Base-by-base conservation (phyloP, 2,888 invertebrate species). In the Hirtodrosophila histrioides region DNA sequence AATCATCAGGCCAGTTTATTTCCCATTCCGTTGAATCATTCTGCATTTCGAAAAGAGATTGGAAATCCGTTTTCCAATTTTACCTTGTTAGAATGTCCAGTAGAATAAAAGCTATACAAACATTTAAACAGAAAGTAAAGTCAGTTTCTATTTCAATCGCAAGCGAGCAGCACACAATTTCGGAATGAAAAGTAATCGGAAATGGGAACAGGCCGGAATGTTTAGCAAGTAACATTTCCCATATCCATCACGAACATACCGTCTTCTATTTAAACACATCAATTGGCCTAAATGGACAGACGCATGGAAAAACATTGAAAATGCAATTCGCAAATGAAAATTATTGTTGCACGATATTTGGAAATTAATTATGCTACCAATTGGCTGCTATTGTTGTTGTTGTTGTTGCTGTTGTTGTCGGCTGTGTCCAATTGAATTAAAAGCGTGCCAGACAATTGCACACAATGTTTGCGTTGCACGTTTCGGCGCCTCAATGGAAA, bases 401-500 rank as follows among this genome's bases (percentile, higher is more conserved):
- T 40, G 39, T 49, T 66, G 31, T 39, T 58, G 36, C 41, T 75
- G 62, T 17, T 29, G 40, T 29, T 54, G 35, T 4, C 44, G 40
- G 12, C 39, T 63, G 55, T 46, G 58, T 58, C 64, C 75, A 88
- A 84, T 84, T 88, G 83, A 84, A 88, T 88, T 86, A 75, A 88
- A 83, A 75, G 84, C 81, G 64, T 66, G 64, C 57, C 75, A 53
- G 64, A 51, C 68, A 80, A 75, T 69, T 69, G 86, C 56, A 58
- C 64, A 60, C 60, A 58, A 48, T 75, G 72, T 76, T 77, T 62
- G 60, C 57, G 50, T 35, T 57, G 17, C 36, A 35, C 73, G 46
- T 56, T 70, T 53, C 44, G 55, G 81, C 69, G 88, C 88, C 82
- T 88, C 84, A 88, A 84, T 84, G 88, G 88, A 84, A 88, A 0